A percentile compares a stretch with the other conserved stretches of the same genome.
These are phyloP conservation scores for Parnassius mnemosyne DNA, from an alignment of 2,888 invertebrate species.

Conservation along the genomic window DNA sequence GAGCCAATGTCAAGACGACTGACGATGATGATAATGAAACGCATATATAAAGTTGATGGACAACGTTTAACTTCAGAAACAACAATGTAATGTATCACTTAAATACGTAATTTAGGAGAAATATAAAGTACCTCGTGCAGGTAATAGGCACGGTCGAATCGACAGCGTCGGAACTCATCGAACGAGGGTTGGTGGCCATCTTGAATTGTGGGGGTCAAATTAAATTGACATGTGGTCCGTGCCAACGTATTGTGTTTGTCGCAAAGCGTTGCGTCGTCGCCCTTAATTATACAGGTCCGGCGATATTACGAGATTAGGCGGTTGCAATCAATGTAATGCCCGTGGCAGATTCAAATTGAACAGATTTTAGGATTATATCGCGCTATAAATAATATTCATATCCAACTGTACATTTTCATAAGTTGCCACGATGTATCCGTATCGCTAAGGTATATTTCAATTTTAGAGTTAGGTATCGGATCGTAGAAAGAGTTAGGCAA, in stretches of 20 bases:
- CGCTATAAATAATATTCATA: constrained; percentile 39
- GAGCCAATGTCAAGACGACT: background rate
- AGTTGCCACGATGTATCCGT: constrained; percentile 5
- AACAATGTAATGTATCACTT: constrained; percentile 59
- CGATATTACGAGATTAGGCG: constrained; percentile 67
- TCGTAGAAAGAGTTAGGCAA: constrained; percentile 14
- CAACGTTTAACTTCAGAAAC: constrained; percentile 35
- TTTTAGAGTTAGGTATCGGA: constrained; percentile 11
- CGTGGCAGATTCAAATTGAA: constrained; percentile 55
- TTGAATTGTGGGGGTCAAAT: constrained; percentile 75
- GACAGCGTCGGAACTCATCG: constrained; percentile 37
- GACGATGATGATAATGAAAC: background rate
- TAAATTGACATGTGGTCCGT: constrained; percentile 77
- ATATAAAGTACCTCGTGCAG: constrained; percentile 62
- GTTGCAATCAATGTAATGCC: constrained; percentile 68
- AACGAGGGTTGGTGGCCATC: constrained; percentile 68
- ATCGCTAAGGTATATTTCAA: constrained; percentile 20
- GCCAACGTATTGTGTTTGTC: constrained; percentile 70
- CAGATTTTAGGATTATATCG: constrained; percentile 44
- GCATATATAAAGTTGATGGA: background rate
- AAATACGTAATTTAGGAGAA: constrained; percentile 72
- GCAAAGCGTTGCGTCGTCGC: constrained; percentile 71
- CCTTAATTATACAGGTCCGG: constrained; percentile 73
- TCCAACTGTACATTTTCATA: constrained; percentile 17
- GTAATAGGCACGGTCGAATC: constrained; percentile 54